A percentile compares a stretch with the other conserved stretches of the same genome.
Evolutionary conservation across 2,888 invertebrate species (phyloP).

Genomic region (Phyllotreta cruciferae): DNA sequence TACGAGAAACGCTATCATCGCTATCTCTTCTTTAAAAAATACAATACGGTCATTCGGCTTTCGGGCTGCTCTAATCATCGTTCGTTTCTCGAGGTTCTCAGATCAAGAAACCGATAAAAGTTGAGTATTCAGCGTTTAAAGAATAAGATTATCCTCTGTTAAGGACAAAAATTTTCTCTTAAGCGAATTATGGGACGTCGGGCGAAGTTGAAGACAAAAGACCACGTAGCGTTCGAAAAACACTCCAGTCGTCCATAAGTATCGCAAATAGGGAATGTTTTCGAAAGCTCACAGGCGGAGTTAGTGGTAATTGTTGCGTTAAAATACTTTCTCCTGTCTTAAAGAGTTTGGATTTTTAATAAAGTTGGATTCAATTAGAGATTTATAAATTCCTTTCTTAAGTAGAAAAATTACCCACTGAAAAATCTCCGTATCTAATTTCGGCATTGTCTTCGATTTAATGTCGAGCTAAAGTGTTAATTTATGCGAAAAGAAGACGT

Average conservation of each 20-base stretch:
- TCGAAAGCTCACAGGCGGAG: constrained; percentile 10
- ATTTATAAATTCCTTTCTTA: too few relatives aligned
- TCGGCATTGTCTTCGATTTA: background rate
- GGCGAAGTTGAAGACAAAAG: constrained; percentile 24
- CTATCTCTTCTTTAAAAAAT: background rate
- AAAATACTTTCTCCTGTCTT: too few relatives aligned
- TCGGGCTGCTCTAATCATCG: constrained; percentile 14
- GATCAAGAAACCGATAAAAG: constrained; percentile 28
- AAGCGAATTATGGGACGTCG: constrained; percentile 29
- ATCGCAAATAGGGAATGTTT: constrained; percentile 22
- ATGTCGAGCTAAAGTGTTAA: constrained; percentile 2
- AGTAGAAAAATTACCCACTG: too few relatives aligned
- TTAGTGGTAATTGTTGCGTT: background rate
- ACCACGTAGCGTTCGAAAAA: constrained; percentile 32
- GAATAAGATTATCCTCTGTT: constrained; percentile 27
- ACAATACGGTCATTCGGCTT: constrained; percentile 3
- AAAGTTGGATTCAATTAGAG: too few relatives aligned
- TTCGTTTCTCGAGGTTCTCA: constrained; percentile 16
- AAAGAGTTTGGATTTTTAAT: too few relatives aligned
- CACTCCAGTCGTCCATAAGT: constrained; percentile 26
- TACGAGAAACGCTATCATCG: too few relatives aligned
- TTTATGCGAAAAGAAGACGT: constrained; percentile 14
- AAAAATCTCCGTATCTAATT: too few relatives aligned
- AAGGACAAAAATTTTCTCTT: constrained; percentile 29
- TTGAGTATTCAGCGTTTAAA: constrained; percentile 27